These are phyloP conservation scores for Glyphotaelius pellucidus DNA, from an alignment of 2,888 invertebrate species.

Conservation along the genomic window DNA sequence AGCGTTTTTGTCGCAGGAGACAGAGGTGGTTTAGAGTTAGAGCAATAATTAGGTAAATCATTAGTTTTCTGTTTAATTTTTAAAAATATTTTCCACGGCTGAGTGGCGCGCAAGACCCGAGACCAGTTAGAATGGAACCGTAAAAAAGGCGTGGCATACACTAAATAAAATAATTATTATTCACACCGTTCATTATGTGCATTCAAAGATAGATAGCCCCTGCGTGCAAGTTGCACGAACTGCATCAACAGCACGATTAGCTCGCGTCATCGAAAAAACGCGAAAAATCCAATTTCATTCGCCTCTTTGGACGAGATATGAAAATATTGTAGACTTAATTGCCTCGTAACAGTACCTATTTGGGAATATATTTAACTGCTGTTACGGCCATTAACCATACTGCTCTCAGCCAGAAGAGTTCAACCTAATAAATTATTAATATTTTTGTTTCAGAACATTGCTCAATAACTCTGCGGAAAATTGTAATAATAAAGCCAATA, in stretches of 20 bases:
- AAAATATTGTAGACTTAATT: constrained; percentile 16
- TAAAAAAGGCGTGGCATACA: background rate
- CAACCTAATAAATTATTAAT: background rate
- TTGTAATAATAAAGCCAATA: no score
- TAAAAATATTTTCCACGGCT: background rate
- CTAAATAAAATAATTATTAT: background rate
- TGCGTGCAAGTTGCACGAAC: background rate
- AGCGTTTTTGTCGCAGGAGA: no score
- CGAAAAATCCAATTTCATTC: constrained; percentile 5
- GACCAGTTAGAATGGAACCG: background rate
- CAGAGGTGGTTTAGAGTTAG: no score
- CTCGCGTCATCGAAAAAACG: background rate
- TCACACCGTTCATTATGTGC: background rate
- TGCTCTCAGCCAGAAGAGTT: background rate
- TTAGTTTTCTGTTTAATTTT: background rate
- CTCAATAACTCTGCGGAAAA: no score
- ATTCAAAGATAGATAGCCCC: background rate
- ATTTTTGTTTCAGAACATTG: no score
- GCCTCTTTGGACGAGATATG: background rate
- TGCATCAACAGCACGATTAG: background rate
- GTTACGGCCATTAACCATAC: background rate
- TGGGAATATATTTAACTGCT: constrained; percentile 3
- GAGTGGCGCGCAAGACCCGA: background rate
- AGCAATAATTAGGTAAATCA: background rate
- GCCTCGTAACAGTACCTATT: constrained; percentile 2